Evolutionary conservation across 1,140 invertebrate genomes (phyloP), one percentile per base, ranked within the genome.

Genomic region (Drosophila triauraria): DNA sequence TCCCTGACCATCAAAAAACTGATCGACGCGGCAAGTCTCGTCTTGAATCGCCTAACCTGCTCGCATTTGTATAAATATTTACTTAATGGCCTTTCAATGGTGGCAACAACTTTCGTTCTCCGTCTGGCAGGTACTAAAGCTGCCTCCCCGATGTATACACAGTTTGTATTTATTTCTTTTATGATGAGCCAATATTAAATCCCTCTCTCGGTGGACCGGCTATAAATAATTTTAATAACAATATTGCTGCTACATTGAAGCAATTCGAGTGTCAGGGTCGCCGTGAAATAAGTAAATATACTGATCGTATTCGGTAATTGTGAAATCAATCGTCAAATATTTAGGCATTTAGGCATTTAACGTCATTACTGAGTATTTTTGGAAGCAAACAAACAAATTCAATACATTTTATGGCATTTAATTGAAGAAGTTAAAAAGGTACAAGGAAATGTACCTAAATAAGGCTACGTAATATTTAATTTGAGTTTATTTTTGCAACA

Each of bases 21-120:
- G 56, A 56, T 47, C 58, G 56, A 57, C 48, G 32, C 32, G 38
- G 56, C 50, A 2, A 20, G 50, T 35, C 27, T 40, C 20, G 17
- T 40, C 27, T 46, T 17, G 56, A 64, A 46, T 15, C 23, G 35
- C 54, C 30, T 46, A 64, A 54, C 72, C 47, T 57, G 53, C 47
- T 61, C 62, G 43, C 80, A 83, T 57, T 78, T 88, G 78, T 78
- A 79, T 78, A 90, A 88, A 88, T 88, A 88, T 88, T 88, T 80
- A 80, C 72, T 64, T 76, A 87, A 79, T 79, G 76, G 65, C 57
- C 61, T 71, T 69, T 58, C 71, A 78, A 78, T 62, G 40, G 58
- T 63, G 54, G 63, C 58, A 80, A 63, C 72, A 69, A 61, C 70
- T 72, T 60, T 72, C 35, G 46, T 51, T 74, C 50, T 51, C 58